phyloP scores from a whole-genome alignment of 2,797 vertebrate species.

The Nyctibius grandis region DNA sequence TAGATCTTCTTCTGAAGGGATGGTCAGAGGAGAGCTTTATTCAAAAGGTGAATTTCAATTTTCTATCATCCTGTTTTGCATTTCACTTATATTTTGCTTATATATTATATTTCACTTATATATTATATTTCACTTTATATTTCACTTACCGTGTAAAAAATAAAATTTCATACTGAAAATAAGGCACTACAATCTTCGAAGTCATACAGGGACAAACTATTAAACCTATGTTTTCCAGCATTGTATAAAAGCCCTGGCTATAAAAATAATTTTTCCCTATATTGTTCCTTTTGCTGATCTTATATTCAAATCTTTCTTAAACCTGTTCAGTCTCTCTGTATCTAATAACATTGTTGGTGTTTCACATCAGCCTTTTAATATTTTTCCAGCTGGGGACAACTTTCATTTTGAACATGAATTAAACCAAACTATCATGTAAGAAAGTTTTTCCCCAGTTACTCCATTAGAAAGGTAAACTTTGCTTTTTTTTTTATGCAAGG shows the following conservation, averaged over 20 bases:
- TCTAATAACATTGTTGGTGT: neutral
- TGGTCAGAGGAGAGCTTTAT: conserved; percentile 26
- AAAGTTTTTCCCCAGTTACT: neutral
- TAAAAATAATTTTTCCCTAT: neutral
- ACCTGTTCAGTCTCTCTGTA: neutral
- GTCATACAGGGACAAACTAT: neutral
- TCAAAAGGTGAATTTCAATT: conserved; percentile 28
- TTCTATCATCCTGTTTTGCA: neutral
- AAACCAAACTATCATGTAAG: neutral
- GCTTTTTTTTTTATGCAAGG: neutral
- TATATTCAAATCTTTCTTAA: neutral
- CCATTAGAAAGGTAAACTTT: neutral
- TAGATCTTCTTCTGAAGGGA: conserved; percentile 12
- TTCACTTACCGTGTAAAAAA: neutral
- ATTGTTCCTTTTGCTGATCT: neutral
- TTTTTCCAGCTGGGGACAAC: neutral
- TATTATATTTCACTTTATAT: no score
- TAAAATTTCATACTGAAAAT: neutral
- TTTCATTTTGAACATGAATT: neutral
- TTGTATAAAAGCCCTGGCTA: neutral
- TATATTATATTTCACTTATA: no score
- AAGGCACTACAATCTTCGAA: neutral
- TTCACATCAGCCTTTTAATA: neutral
- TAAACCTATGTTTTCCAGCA: neutral
- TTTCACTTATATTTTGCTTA: no score